Base-by-base conservation (phyloP, 2,113 vertebrate species). In the Thamnophis sirtalis region DNA sequence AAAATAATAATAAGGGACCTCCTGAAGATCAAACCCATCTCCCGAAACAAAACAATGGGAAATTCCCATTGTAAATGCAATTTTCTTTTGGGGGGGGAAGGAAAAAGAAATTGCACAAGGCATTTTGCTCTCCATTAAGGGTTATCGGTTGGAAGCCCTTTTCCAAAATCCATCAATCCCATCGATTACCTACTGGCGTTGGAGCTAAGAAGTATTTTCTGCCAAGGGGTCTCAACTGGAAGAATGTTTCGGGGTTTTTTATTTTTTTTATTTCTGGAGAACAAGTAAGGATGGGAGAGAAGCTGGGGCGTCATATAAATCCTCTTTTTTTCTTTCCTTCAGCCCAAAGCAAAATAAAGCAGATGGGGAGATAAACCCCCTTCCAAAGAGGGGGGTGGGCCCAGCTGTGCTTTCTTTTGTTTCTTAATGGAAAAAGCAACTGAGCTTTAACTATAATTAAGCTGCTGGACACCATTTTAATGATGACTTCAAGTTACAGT, bases 401-500 rank as follows among this genome's bases (percentile, higher is more conserved):
- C 21, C 84, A 87, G 55, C 1, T 9, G 17, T 86, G 38, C 28
- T n/a, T 85, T 38, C 21, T 63, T 51, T 86, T 87, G 50, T 87
- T 87, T 48, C 84, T 60, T 86, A 93, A 90, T 49, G 24, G 48
- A 51, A 90, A 93, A 68, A 55, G 38, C 58, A 80, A 87, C 80
- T 89, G 87, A 93, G 90, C 87, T 53, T 56, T 84, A 93, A 89
- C 55, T 89, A 90, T 19, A 54, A 54, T 87, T 87, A 49, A 87
- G 84, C 63, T 56, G 58, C 49, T 55, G 88, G 91, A 89, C 84
- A 89, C 60, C 53, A 26, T 38, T 90, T 53, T 87, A 93, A 87
- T 26, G 80, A 91, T 60, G 33, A 84, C 84, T 94, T 93, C 91
- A 95, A 93, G 90, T 90, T 93, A 92, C 92, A 94, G 49, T 38